Evolutionary conservation across 2,888 invertebrate genomes (phyloP), one percentile per base, ranked within the genome.

Genomic region (Cistogaster globosa): DNA sequence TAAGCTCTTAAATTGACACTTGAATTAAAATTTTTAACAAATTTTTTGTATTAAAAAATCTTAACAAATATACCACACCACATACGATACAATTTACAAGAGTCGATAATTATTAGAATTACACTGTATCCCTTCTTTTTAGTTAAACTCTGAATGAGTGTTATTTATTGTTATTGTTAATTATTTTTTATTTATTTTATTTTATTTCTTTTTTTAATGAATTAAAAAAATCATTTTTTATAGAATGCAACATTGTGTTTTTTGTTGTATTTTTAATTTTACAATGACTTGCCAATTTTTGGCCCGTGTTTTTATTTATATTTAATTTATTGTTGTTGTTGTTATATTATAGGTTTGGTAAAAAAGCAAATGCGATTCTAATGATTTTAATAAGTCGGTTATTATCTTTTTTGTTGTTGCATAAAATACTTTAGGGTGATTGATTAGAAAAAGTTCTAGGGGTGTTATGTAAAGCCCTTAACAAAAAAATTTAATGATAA

Each of bases 271-370:
- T 62, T 22, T 65, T 26, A 67, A 76, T 48, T 48, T 20, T 48
- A 57, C 14, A 57, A 76, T 76, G 76, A 76, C 76, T 76, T 76
- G 65, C 16, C 76, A 48, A 67, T 76, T 58, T 67, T 65, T 53
- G 2, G 16, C 12, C 0, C 6, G 53, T 53, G 38, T 53, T 53
- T 63, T 55, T 55, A 32, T 45, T 8, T 53, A 38, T 32, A 45
- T 63, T 42, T 74, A 53, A 26, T 58, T 20, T 55, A 14, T 55
- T 8, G n/a, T 32, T 32, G 32, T 32, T 32, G 2, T 6, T 32
- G 6, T 32, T 32, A n/a, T 38, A 4, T 75, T 65, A 65, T 75
- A 53, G 42, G 16, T 48, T 55, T 18, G 4, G 0, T 22, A 42
- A 71, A 58, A 48, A 58, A 58, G n/a, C 45, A 18, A 48, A 36